Evolutionary conservation across 92 coral and sea anemone species (phyloP).

Genomic region (Micromussa lordhowensis): DNA sequence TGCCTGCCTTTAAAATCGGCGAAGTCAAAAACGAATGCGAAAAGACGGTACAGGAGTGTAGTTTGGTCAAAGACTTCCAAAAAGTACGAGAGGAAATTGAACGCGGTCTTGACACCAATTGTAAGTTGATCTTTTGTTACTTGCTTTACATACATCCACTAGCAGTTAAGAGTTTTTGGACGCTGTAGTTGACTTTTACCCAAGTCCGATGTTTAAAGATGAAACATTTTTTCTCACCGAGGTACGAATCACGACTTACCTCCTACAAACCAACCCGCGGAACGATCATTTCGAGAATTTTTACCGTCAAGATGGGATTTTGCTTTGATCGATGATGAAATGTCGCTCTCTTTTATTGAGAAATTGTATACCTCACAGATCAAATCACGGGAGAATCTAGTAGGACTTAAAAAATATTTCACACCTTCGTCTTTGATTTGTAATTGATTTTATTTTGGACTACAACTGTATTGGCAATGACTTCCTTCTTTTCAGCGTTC

Average conservation of each 20-base stretch:
- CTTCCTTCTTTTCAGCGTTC: neutral
- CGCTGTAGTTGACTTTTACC: neutral
- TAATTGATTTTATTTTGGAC: neutral
- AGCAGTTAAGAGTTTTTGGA: neutral
- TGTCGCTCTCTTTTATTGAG: neutral
- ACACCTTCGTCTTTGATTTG: neutral
- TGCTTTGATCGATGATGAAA: neutral
- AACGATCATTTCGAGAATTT: neutral
- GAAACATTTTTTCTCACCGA: neutral
- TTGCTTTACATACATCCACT: neutral
- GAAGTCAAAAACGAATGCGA: conserved; percentile 55
- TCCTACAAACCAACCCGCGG: neutral
- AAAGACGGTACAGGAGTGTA: conserved; percentile 51
- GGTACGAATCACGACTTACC: neutral
- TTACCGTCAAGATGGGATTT: neutral
- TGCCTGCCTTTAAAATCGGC: conserved; percentile 90
- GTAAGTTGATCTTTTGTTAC: conserved; percentile 79
- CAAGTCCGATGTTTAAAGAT: neutral
- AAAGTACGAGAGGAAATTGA: conserved; percentile 83
- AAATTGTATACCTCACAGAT: neutral
- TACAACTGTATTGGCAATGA: too few relatives aligned
- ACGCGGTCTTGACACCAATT: conserved; percentile 81
- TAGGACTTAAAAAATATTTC: neutral
- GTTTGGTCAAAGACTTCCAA: conserved; percentile 80
- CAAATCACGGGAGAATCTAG: neutral